Base-by-base conservation (phyloP, 1,140 invertebrate species). In the Tigriopus japonicus region DNA sequence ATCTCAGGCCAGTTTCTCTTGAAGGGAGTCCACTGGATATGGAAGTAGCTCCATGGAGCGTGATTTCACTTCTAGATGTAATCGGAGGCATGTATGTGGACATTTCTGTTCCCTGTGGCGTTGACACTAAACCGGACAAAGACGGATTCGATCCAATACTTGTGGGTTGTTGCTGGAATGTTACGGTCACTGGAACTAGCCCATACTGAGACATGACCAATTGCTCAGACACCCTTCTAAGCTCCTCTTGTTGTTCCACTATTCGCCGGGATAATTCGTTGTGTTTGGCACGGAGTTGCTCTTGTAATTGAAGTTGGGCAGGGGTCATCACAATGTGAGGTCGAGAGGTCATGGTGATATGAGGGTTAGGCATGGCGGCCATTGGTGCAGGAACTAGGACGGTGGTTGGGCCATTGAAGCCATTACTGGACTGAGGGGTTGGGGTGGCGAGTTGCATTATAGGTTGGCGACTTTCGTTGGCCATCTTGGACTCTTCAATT, bases 191-290 rank as follows among this genome's bases (percentile, higher is more conserved):
- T 14, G 55, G 54, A 24, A 40, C 53, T 19, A 42, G 24, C 13
- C 84, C 84, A 66, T 85, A 83, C 69, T 83, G 77, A 0, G 86
- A 82, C 65, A 89, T 80, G 15, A 88, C 69, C 24, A 91, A 72
- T 67, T 89, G 86, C 68, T 89, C 85, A 17, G 84, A 86, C 1
- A 89, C 83, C 62, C 81, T 77, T 49, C 82, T 74, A 62, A 91
- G 68, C 69, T 90, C 86, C 68, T 88, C 85, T 67, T 90, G 86
- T 66, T 90, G 86, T 65, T 85, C 79, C 28, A 84, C 78, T 59
- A 90, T 88, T 64, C 86, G 74, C 66, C 85, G 81, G 64, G 88
- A 85, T 28, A 90, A 72, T 68, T 87, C 81, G 64, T 85, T 84
- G 64, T 88, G 86, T 65, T 87, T 88, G 1, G 80, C 76, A 68